phyloP scores from a whole-genome alignment of 2,888 invertebrate genomes.

The Xanthorhoe spadicearia region DNA sequence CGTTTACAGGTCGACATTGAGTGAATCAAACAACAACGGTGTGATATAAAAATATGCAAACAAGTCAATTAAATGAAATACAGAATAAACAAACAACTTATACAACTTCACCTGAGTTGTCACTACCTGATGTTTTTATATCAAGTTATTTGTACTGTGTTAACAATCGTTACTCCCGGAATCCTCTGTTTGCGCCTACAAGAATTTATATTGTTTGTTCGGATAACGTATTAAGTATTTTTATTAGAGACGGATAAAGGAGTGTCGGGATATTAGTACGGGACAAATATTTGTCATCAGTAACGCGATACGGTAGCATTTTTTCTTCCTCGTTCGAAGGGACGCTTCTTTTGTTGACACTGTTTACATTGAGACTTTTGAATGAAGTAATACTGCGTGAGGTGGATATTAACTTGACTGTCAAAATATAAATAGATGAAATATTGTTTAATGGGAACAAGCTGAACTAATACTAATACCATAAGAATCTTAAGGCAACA shows the following conservation, averaged over 20 bases:
- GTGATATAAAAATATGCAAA: neutral
- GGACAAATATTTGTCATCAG: constrained; percentile 17
- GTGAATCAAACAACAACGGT: too few species aligned
- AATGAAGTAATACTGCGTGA: neutral
- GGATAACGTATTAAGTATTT: constrained; percentile 37
- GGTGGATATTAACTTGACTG: neutral
- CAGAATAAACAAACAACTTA: neutral
- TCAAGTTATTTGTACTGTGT: constrained; percentile 18
- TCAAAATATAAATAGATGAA: too few species aligned
- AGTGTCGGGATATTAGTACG: constrained; percentile 6
- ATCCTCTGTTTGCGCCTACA: constrained; percentile 20
- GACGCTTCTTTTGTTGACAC: neutral
- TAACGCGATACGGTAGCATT: constrained; percentile 1
- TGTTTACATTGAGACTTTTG: neutral
- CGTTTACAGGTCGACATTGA: too few species aligned
- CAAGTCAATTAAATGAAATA: neutral
- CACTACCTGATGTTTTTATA: neutral
- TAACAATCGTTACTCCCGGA: constrained; percentile 22
- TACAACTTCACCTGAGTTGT: constrained; percentile 5
- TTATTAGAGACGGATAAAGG: constrained; percentile 20
- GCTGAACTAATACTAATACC: too few species aligned
- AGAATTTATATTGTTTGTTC: constrained; percentile 43
- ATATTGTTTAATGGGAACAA: too few species aligned
- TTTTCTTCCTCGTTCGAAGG: neutral
- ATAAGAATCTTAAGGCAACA: too few species aligned